phyloP scores from a whole-genome alignment of 2,797 vertebrate genomes.

The Crocodylus rhombifer region DNA sequence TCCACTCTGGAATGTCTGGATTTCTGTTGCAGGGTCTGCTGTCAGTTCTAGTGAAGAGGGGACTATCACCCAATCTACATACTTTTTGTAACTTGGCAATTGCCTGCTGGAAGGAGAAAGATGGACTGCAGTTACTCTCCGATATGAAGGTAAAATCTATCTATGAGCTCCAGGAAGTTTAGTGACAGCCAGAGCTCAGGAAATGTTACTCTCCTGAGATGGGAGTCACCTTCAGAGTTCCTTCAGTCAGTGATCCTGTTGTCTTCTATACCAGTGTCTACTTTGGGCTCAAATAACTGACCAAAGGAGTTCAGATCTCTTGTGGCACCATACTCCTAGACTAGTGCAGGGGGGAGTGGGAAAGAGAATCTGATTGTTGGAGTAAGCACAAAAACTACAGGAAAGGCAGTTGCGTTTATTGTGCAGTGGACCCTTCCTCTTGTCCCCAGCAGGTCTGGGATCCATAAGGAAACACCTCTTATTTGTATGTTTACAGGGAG shows the following conservation, averaged over 20 bases:
- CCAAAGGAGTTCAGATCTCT: background rate
- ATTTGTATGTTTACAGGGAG: background rate
- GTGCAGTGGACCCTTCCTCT: background rate
- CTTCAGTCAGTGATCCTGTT: fast-evolving
- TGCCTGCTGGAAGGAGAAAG: slow-evolving; percentile 82
- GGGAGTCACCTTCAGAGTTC: background rate
- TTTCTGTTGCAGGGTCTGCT: slow-evolving; percentile 83
- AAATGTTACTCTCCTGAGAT: background rate
- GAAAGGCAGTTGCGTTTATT: background rate
- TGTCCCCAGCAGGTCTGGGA: background rate
- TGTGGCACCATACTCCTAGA: background rate
- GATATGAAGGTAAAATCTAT: slow-evolving; percentile 85
- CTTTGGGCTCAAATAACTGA: background rate
- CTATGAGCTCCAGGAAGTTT: background rate
- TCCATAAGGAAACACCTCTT: background rate
- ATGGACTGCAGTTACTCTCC: slow-evolving; percentile 89
- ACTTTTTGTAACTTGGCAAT: slow-evolving; percentile 92
- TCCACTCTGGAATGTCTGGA: background rate
- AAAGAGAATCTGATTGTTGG: background rate
- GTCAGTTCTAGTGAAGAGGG: slow-evolving; percentile 83
- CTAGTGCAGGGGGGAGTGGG: background rate
- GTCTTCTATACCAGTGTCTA: background rate
- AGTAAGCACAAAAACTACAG: background rate
- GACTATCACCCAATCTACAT: slow-evolving; percentile 83
- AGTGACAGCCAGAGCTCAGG: background rate